Evolutionary conservation across 2,888 invertebrate species (phyloP), one percentile per base, ranked within the genome.

Genomic region (Limenitis camilla): DNA sequence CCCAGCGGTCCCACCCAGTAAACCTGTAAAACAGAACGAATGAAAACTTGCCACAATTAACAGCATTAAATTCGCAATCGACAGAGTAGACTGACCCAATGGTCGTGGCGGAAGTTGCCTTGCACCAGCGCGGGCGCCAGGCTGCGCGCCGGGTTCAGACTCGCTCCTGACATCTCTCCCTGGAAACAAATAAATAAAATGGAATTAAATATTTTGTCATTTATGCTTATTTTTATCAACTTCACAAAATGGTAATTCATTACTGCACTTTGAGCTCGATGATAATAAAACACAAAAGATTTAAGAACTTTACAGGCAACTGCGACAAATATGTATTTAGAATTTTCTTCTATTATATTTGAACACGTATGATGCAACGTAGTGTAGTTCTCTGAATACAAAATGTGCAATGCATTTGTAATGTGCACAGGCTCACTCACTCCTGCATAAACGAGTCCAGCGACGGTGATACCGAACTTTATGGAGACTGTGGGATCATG

Each of bases 51-150:
- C 19, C 19, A 19, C 19, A 19, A 19, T 1, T 19, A 19, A 19
- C 19, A 19, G 19, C 9, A 8, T 33, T 29, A 9, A 19, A 4
- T 27, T 29, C 27, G 19, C 30, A 6, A 9, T 38, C 30, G 11
- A 11, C 19, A 1, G 5, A 32, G 7, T 8, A 31, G 35, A 31
- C 81, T 86, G 68, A 92, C 89, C 94, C 94, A 95, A 63, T 94
- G 94, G 48, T 72, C 39, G 6, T 52, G 8, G 89, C 92, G 93
- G 54, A 83, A 74, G 6, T 79, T 80, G 19, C 19, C 19, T 62
- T 91, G 91, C 76, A 92, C 88, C 11, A 94, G 67, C 4, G 94
- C 94, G 0, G 94, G 94, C 3, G 88, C 94, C 53, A 94, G 89
- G 59, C 90, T 90, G 54, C 93, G 88, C 35, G 91, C 93, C 0